These are phyloP conservation scores for Eciton burchellii DNA, from an alignment of 1,140 invertebrate species.

Conservation along the genomic window DNA sequence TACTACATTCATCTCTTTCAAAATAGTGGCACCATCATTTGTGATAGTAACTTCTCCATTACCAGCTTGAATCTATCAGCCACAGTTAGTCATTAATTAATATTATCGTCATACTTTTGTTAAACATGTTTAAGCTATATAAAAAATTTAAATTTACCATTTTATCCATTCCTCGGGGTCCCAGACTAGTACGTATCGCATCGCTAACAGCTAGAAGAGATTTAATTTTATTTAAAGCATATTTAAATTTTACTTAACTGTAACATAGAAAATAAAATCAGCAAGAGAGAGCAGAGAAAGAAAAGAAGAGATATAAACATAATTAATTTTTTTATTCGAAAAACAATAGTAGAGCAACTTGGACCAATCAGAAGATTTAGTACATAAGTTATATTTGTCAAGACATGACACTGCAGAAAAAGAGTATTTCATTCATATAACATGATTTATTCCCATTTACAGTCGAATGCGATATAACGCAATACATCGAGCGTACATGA, in stretches of 20 bases:
- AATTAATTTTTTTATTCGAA: too few relatives aligned
- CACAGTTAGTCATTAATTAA: conserved; percentile 15
- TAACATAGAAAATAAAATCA: not conserved
- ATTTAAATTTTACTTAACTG: not conserved
- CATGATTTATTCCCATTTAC: not conserved
- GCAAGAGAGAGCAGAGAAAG: too few relatives aligned
- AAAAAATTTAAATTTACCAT: conserved; percentile 90
- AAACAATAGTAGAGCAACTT: too few relatives aligned
- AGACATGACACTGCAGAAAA: too few relatives aligned
- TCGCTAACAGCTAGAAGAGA: conserved; percentile 96
- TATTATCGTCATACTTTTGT: not conserved
- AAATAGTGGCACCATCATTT: conserved; percentile 99
- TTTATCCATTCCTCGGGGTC: conserved; percentile 99
- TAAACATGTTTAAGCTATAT: not conserved
- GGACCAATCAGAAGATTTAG: too few relatives aligned
- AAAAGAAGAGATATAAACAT: too few relatives aligned
- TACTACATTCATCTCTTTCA: conserved; percentile 99
- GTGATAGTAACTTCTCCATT: conserved; percentile 99
- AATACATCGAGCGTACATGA: not conserved
- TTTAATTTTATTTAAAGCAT: conserved; percentile 17
- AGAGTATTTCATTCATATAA: too few relatives aligned
- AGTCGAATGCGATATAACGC: too few relatives aligned
- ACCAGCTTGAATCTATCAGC: conserved; percentile 95
- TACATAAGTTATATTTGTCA: too few relatives aligned
- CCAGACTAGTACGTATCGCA: conserved; percentile 99